Conservation (phyloP, 2,888 invertebrate species). For the Stomorhina lunata region DNA sequence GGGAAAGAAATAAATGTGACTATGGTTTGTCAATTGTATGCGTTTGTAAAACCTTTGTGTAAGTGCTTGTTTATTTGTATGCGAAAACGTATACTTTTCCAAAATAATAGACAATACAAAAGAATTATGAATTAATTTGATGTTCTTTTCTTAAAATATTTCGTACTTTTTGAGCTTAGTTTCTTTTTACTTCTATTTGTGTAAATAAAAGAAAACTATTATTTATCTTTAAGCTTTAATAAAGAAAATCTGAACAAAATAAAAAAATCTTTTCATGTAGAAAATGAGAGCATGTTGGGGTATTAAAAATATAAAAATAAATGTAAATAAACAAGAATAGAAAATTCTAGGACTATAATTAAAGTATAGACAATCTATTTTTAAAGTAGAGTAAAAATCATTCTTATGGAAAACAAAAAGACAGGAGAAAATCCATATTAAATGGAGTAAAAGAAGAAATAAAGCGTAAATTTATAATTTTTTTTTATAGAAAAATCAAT, state of each 20-base stretch:
- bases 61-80: too few species aligned
- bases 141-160: background rate
- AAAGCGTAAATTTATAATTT: too few species aligned
- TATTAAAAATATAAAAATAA: conserved; percentile 42
- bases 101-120: conserved; percentile 17
- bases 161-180: background rate
- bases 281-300: background rate
- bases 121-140: conserved; percentile 42
- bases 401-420: too few species aligned
- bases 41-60: too few species aligned
- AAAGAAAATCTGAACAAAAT: conserved; percentile 30
- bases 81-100: background rate
- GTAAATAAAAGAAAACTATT: conserved; percentile 14
- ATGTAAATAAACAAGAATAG: conserved; percentile 9
- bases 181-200: background rate
- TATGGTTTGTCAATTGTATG: too few species aligned
- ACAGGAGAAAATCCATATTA: too few species aligned
- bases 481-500: too few species aligned
- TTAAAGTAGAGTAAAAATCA: too few species aligned
- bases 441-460: too few species aligned
- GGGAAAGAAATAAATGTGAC: too few species aligned
- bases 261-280: background rate
- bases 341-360: background rate
- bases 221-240: conserved; percentile 58
- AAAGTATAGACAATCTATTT: too few species aligned